Evolutionary conservation across 2,797 vertebrate genomes (phyloP).

Genomic region (Chaunax sp.): DNA sequence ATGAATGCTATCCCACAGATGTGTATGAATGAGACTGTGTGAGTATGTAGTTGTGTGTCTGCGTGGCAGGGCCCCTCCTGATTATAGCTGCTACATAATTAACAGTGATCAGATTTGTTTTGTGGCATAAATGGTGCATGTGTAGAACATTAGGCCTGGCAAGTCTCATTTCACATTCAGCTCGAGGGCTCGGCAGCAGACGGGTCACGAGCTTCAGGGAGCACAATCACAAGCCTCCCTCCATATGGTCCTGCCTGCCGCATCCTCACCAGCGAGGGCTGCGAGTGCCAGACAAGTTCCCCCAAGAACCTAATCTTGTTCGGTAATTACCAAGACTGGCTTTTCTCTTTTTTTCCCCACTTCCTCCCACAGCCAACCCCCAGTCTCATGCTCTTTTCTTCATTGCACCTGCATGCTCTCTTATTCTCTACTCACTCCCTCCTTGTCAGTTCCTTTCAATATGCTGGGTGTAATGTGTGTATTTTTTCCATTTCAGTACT

Average conservation of each 20-base stretch:
- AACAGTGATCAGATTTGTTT: constrained; percentile 99
- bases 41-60: constrained; percentile 25
- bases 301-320: constrained; percentile 99
- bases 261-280: constrained; percentile 91
- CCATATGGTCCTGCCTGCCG: constrained; percentile 97
- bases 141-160: constrained; percentile 98
- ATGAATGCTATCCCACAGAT: constrained; percentile 44
- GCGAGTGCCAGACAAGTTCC: constrained; percentile 97
- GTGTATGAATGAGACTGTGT: constrained; percentile 31
- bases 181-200: constrained; percentile 98
- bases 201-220: constrained; percentile 99
- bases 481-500: constrained; percentile 9
- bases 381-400: constrained; percentile 47
- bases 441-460: constrained; percentile 31
- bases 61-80: constrained; percentile 82
- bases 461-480: constrained; percentile 38
- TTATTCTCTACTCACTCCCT: constrained; percentile 38
- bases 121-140: constrained; percentile 99
- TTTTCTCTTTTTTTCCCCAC: constrained; percentile 49
- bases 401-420: constrained; percentile 56
- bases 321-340: constrained; percentile 94
- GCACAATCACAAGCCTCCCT: constrained; percentile 97
- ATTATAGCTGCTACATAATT: constrained; percentile 98
- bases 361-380: constrained; percentile 30
- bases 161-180: constrained; percentile 98